phyloP scores from a whole-genome alignment of 2,113 vertebrate genomes.

The Salvelinus fontinalis region DNA sequence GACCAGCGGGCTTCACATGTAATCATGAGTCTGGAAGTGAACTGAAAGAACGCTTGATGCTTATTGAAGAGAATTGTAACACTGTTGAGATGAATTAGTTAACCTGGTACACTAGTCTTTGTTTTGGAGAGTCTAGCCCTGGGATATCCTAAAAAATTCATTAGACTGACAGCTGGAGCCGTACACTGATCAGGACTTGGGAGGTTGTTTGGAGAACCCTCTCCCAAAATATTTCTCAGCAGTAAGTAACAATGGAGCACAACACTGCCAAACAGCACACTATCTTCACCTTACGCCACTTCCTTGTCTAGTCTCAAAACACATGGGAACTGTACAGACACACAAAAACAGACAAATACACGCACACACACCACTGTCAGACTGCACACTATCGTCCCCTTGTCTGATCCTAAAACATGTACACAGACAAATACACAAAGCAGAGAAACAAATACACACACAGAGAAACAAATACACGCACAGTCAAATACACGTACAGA shows the following conservation, averaged over 20 bases:
- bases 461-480: no score
- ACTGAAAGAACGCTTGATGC: conserved; percentile 58
- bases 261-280: no score
- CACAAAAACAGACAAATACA: no score
- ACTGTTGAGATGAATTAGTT: conserved; percentile 75
- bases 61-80: conserved; percentile 81
- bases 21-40: neutral
- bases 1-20: neutral
- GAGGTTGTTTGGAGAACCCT: conserved; percentile 34
- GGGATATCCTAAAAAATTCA: conserved; percentile 84
- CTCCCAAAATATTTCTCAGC: neutral
- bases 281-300: no score
- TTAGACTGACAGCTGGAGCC: conserved; percentile 82
- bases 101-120: conserved; percentile 43
- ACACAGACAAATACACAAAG: no score
- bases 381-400: neutral
- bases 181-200: conserved; percentile 75
- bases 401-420: neutral
- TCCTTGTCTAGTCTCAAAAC: no score
- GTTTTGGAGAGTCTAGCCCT: conserved; percentile 76
- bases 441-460: no score
- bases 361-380: neutral
- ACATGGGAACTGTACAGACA: no score
- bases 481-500: no score
- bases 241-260: neutral